Evolutionary conservation across 2,797 vertebrate genomes (phyloP), one percentile per base, ranked within the genome.

Genomic region (Arnoldichthys spilopterus): DNA sequence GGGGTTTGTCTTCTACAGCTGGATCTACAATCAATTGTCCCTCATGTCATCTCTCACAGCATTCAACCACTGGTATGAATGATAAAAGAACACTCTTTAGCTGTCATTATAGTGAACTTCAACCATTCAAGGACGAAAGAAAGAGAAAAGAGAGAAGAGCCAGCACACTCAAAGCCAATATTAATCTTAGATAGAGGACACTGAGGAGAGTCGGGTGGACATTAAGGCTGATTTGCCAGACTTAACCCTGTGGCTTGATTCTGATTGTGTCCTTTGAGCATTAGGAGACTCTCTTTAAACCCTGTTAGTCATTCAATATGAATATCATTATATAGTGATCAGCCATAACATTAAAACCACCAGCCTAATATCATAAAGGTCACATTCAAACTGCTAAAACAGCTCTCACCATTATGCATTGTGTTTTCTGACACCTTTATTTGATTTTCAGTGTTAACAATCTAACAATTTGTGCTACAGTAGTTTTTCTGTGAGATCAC

Each of bases 11-110:
- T 75, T 68, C 56, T 32, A 58, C 68, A 49, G 68, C 87, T 84
- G 62, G 87, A 87, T 37, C 86, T 86, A 84, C 84, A 90, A 93
- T 92, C 91, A 75, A 94, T 94, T 91, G 61, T 59, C 85, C 88
- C 76, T 81, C 80, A 75, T 82, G 82, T 82, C 77, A 86, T 83
- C 86, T 87, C 77, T 77, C 59, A 66, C 85, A 84, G 80, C 73
- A 82, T 79, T 64, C 79, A 76, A 72, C 62, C 76, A 76, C 69
- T 72, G 63, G 73, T 74, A 66, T 76, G 73, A 45, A 76, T 85
- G 82, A 82, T 18, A 11, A n/a, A 62, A 62, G 59, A 62, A 34
- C 15, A 83, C 76, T 82, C 79, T 63, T 82, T 76, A 32, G n/a
- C 69, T 73, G 40, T 77, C 74, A 61, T 73, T 77, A 64, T 72